Evolutionary conservation across 2,888 invertebrate species (phyloP).

Genomic region (Stenichneumon culpator): DNA sequence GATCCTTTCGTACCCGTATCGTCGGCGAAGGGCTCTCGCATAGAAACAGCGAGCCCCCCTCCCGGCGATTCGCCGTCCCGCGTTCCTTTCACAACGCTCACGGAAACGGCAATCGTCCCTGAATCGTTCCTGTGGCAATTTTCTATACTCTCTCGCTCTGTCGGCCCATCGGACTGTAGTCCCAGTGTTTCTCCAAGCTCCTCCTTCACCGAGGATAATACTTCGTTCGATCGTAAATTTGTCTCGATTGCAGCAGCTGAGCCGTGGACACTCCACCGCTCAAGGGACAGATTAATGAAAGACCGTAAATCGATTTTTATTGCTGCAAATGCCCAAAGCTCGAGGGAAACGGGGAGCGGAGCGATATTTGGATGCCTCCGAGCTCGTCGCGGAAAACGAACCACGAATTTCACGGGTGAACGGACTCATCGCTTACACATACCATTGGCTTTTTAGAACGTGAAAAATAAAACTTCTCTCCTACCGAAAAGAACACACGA

Average conservation of each 20-base stretch:
- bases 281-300: constrained; percentile 72
- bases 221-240: constrained; percentile 74
- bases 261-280: constrained; percentile 62
- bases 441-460: constrained; percentile 6
- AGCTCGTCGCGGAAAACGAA: constrained; percentile 21
- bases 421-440: constrained; percentile 31
- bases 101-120: constrained; percentile 21
- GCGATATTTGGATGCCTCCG: constrained; percentile 23
- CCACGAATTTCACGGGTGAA: constrained; percentile 45
- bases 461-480: neutral
- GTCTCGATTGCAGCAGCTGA: constrained; percentile 68
- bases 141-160: constrained; percentile 9
- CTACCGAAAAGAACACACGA: neutral
- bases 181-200: constrained; percentile 1
- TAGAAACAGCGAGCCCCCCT: constrained; percentile 46
- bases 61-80: constrained; percentile 27
- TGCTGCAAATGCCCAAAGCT: constrained; percentile 36
- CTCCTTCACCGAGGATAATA: constrained; percentile 57
- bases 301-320: constrained; percentile 72
- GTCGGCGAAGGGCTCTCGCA: constrained; percentile 53
- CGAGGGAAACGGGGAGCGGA: constrained; percentile 6
- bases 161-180: constrained; percentile 4
- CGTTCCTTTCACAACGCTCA: constrained; percentile 31
- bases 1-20: constrained; percentile 55
- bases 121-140: constrained; percentile 14